Base-by-base conservation (phyloP, 2,113 vertebrate species). In the Menura novaehollandiae region DNA sequence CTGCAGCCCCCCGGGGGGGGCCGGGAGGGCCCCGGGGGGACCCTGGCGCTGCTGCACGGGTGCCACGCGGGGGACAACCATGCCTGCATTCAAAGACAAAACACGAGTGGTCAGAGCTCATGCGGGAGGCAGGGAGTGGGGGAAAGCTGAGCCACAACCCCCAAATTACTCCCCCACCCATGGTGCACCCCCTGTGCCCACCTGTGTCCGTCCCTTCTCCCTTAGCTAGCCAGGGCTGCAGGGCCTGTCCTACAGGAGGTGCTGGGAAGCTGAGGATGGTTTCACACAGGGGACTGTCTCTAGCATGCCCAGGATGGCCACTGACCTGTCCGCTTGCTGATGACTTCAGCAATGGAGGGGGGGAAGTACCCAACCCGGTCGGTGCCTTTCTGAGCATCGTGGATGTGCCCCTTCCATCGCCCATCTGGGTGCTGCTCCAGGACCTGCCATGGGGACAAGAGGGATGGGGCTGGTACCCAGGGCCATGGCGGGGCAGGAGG, bases 391-490 rank as follows among this genome's bases (percentile, higher is more conserved):
- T 99, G 99, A 74, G 96, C 76, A 15, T 99, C 99, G 0, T 99
- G 99, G 96, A 99, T 98, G 86, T 99, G 98, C 35, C 99, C 99
- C 97, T 99, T 99, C 99, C 99, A 99, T 37, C 99, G 98, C 37
- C 99, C 99, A 0, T 99, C 99, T 0, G 98, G 96, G 47, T 99
- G 99, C 96, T 99, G 99, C 96, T 99, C 99, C 84, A 99, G 95
- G 44, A 99, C 99, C 99, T 99, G 96, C 8, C 69, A 4, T 8
- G 6, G 91, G 60, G 58, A 62, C 1, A 4, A 63, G 30, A 91
- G 67, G 6, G 17, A 72, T 1, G 15, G 23, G 24, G 71, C 28
- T 80, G 80, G 82, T 52, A 88, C 63, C 24, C 4, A 18, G 18
- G 20, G 62, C 47, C 5, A 11, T 5, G 12, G 41, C 0, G 3